Conservation (phyloP, 2,113 vertebrate species). For the Paedocypris sp. region DNA sequence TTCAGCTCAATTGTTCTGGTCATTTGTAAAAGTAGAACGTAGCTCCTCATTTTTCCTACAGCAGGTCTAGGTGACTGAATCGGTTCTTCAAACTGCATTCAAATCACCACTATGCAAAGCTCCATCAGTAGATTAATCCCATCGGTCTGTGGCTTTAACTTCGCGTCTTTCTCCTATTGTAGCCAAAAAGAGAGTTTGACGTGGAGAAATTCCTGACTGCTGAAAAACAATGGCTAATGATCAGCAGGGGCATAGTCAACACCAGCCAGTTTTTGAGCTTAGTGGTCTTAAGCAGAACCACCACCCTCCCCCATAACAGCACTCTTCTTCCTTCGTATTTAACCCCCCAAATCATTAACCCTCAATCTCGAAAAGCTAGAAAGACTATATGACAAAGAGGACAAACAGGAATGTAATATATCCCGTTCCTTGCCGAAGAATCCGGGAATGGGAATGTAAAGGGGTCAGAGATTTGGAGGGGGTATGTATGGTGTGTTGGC, state of each 20-base stretch:
- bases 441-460: conserved; percentile 37
- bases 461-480: conserved; percentile 3
- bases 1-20: conserved; percentile 65
- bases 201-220: conserved; percentile 19
- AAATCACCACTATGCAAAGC: neutral
- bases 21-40: conserved; percentile 37
- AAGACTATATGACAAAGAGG: conserved; percentile 54
- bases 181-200: neutral
- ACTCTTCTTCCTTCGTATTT: neutral
- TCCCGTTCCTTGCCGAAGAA: conserved; percentile 56
- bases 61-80: neutral
- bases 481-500: too few relatives aligned
- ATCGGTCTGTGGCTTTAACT: neutral
- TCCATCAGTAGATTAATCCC: neutral
- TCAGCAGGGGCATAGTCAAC: conserved; percentile 16
- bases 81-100: neutral
- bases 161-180: neutral
- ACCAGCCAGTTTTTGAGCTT: neutral
- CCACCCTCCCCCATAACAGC: neutral
- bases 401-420: conserved; percentile 68
- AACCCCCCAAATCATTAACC: conserved; percentile 12
- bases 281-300: conserved; percentile 16
- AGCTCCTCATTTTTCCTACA: neutral
- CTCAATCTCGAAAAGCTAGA: conserved; percentile 44
- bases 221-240: conserved; percentile 21